A percentile compares a stretch with the other conserved stretches of the same genome.
Conservation (phyloP, 2,113 vertebrate species). For the Ailuropoda melanoleuca region DNA sequence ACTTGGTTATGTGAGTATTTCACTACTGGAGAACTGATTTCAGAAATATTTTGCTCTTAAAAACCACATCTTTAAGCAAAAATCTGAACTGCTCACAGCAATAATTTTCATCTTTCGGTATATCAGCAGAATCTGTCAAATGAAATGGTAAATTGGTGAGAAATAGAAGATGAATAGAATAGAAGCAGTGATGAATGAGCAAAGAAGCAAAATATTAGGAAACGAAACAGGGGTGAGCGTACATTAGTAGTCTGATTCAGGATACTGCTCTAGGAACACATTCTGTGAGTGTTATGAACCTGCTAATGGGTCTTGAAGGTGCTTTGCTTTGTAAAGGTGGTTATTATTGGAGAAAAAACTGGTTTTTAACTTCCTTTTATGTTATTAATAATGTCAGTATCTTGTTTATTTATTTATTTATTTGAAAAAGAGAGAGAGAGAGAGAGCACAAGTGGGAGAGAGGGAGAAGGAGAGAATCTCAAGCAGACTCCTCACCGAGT, state of each 20-base stretch:
- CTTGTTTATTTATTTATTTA: neutral
- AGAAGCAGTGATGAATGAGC: neutral
- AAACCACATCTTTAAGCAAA: conserved; percentile 60
- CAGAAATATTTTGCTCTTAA: neutral
- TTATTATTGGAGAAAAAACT: neutral
- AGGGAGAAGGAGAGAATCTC: neutral
- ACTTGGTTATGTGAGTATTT: neutral
- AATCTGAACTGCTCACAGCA: neutral
- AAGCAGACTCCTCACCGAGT: neutral
- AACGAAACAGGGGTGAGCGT: neutral
- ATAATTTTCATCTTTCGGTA: neutral
- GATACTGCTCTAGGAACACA: neutral
- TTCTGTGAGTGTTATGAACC: neutral
- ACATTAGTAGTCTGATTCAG: conserved; percentile 17
- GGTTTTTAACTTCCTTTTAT: neutral
- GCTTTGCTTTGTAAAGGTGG: neutral
- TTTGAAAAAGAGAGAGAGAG: neutral
- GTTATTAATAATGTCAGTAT: neutral
- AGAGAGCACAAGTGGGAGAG: neutral
- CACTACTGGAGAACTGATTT: conserved; percentile 6
- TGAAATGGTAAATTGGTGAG: conserved; percentile 4
- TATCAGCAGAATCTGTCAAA: conserved; percentile 44
- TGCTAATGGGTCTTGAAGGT: neutral
- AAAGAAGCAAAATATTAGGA: conserved; percentile 30
- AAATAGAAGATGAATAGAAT: neutral